Evolutionary conservation across 2,113 vertebrate species (phyloP).

Genomic region (Sakesphorus luctuosus): DNA sequence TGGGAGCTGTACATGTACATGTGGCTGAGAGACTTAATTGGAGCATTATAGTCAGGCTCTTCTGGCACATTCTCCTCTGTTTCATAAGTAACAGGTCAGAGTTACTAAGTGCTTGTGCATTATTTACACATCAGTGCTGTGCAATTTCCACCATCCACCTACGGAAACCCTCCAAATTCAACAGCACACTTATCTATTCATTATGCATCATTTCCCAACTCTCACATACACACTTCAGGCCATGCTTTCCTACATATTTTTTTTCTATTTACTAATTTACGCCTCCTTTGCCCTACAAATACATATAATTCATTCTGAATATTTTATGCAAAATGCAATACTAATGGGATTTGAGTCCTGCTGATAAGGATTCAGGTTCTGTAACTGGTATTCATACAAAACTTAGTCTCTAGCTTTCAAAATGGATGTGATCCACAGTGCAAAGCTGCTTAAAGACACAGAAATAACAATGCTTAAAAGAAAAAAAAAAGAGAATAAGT

Average conservation of each 20-base stretch:
- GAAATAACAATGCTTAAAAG: slow-evolving; percentile 6
- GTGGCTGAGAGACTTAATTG: neutral
- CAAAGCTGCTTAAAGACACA: slow-evolving; percentile 40
- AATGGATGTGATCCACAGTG: slow-evolving; percentile 6
- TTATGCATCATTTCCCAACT: neutral
- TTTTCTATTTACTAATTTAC: neutral
- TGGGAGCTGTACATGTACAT: neutral
- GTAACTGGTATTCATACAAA: slow-evolving; percentile 10
- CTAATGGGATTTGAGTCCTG: slow-evolving; percentile 47
- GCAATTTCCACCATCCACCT: neutral
- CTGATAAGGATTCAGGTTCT: slow-evolving; percentile 20
- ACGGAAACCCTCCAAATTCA: slow-evolving; percentile 12
- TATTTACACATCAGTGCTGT: slow-evolving; percentile 6
- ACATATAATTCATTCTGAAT: slow-evolving; percentile 18
- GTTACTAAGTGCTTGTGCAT: neutral
- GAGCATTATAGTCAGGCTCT: neutral
- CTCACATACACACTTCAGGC: neutral
- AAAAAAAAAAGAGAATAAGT: neutral
- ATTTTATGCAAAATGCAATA: slow-evolving; percentile 40
- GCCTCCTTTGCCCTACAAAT: slow-evolving; percentile 19
- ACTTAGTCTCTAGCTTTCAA: slow-evolving; percentile 7
- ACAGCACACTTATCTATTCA: neutral
- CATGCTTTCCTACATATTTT: neutral
- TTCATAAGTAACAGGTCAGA: neutral
- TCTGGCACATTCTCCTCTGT: neutral